Base-by-base conservation (phyloP, 2,113 vertebrate species). In the Cynocephalus volans region DNA sequence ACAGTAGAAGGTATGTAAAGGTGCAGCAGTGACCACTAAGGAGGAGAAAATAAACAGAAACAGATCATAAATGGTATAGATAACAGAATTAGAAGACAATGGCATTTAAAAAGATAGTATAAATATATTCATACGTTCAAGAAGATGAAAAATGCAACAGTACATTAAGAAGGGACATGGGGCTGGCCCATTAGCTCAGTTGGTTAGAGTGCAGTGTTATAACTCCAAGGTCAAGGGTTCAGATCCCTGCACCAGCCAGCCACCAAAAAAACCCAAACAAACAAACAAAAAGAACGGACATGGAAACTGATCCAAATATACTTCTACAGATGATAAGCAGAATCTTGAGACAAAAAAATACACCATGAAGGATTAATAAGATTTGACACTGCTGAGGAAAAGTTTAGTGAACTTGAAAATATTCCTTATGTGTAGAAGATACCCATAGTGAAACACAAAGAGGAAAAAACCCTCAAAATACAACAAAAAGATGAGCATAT, bases 331-430 rank as follows among this genome's bases (percentile, higher is more conserved):
- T 77, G 45, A 84, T 60, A 58, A 31, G 31, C 8, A 94, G 15
- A 70, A 75, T 75, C 45, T 92, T 69, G 70, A 87, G 70, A 67
- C 60, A 19, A 88, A 93, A 93, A 84, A 93, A 70, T 24, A 87
- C 1, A 85, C 65, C 8, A 14, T 31, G 48, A 1, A 19, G 36
- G 24, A 70, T 70, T 76, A 76, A 28, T 17, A 67, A 77, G 36
- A 84, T 77, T 36, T 91, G 48, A 91, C 21, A 83, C 12, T 60
- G 79, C 14, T 50, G 24, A 75, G 72, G 52, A 75, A 80, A 84
- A 80, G 31, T 70, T 64, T 26, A 87, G 52, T 79, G 28, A 84
- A 91, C 33, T 21, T 65, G 80, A 96, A 96, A 33, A 79, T 9
- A 83, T 14, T 82, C 36, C 36, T 77, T 33, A 33, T n/a, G 31